Conservation (phyloP, 1,140 invertebrate species). For the Ptiloglossa arizonensis region DNA sequence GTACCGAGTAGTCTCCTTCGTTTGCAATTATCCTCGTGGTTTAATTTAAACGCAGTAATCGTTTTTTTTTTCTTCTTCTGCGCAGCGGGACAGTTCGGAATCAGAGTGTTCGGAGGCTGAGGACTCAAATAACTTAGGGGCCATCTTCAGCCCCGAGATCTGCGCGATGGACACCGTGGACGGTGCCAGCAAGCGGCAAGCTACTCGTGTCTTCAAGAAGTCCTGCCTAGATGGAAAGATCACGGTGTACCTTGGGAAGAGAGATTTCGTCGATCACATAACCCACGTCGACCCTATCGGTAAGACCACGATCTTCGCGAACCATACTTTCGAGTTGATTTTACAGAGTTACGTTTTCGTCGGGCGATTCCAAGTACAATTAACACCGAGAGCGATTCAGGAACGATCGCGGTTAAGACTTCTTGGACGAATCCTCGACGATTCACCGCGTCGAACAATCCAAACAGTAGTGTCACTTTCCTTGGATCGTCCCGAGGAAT, state of each 20-base stretch:
- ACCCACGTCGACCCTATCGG: slow-evolving; percentile 98
- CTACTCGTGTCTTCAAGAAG: slow-evolving; percentile 93
- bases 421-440: too few species aligned
- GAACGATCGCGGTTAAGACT: too few species aligned
- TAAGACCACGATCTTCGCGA: slow-evolving; percentile 79
- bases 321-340: too few species aligned
- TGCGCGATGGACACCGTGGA: slow-evolving; percentile 75
- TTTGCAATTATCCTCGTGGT: too few species aligned
- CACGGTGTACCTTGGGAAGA: slow-evolving; percentile 97
- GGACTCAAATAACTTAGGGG: slow-evolving; percentile 66
- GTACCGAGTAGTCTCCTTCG: too few species aligned
- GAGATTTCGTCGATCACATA: slow-evolving; percentile 98
- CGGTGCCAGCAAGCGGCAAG: slow-evolving; percentile 73
- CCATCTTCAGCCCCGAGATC: slow-evolving; percentile 42
- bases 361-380: too few species aligned
- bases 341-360: too few species aligned
- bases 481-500: too few species aligned
- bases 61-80: slow-evolving; percentile 33
- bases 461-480: too few species aligned
- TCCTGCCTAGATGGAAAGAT: slow-evolving; percentile 98
- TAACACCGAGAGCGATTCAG: too few species aligned
- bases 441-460: too few species aligned
- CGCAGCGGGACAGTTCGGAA: slow-evolving; percentile 66
- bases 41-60: not conserved
- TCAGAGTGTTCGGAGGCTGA: slow-evolving; percentile 65